Conservation (phyloP, 2,888 invertebrate genomes). For the Nephrotoma flavescens region DNA sequence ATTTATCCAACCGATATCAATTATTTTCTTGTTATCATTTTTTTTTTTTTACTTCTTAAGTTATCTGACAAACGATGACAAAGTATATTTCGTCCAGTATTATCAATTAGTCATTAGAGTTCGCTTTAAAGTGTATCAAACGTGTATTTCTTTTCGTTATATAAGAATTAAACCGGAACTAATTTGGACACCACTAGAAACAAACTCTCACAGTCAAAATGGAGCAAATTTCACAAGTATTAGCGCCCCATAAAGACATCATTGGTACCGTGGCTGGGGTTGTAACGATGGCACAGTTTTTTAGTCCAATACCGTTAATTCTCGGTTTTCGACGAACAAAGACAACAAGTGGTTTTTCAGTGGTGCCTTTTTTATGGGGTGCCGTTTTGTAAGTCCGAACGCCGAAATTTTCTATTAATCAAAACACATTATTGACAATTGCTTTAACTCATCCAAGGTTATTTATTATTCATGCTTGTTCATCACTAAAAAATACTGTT, state of each 20-base stretch:
- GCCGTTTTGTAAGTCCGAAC: constrained; percentile 50
- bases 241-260: constrained; percentile 51
- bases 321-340: constrained; percentile 57
- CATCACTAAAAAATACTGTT: background rate
- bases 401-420: constrained; percentile 18
- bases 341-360: constrained; percentile 45
- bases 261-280: constrained; percentile 54
- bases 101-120: background rate
- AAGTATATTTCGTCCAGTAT: background rate
- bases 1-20: background rate
- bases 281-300: constrained; percentile 68
- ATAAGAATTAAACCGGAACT: background rate
- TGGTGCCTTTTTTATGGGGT: constrained; percentile 63
- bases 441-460: constrained; percentile 6
- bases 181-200: background rate
- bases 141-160: background rate
- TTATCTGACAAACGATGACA: background rate
- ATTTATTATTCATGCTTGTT: constrained; percentile 4
- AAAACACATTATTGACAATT: constrained; percentile 2
- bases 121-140: background rate
- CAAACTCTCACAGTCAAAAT: constrained; percentile 19
- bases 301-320: constrained; percentile 62
- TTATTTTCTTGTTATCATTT: background rate
- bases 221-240: constrained; percentile 36
- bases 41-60: background rate